phyloP scores from a whole-genome alignment of 2,888 invertebrate species.

The Tyria jacobaeae region DNA sequence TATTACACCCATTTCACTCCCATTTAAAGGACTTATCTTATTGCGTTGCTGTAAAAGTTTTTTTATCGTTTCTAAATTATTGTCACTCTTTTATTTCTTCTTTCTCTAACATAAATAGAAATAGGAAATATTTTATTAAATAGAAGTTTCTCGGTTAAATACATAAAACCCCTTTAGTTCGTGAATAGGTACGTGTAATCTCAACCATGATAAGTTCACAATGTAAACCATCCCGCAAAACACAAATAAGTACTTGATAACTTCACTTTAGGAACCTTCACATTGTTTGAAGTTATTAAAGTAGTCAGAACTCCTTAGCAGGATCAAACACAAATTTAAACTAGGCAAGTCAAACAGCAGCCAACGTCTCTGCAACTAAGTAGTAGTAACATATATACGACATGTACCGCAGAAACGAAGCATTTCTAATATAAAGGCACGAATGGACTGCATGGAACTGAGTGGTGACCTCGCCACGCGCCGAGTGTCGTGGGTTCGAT shows the following conservation, averaged over 20 bases:
- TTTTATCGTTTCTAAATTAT: not conserved
- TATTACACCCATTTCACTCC: slow-evolving; percentile 21
- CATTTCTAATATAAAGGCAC: not conserved
- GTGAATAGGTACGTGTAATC: not conserved
- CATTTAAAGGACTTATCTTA: not conserved
- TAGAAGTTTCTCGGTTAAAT: not conserved
- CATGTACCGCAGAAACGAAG: not conserved
- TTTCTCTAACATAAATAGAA: not conserved
- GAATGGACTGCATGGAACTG: no score
- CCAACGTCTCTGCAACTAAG: not conserved
- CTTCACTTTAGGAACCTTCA: not conserved
- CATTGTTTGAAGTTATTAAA: not conserved
- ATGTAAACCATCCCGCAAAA: not conserved
- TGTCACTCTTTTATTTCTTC: not conserved
- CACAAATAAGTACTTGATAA: slow-evolving; percentile 2
- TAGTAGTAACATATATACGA: not conserved
- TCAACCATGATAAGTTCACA: not conserved
- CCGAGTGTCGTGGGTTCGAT: no score
- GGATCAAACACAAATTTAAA: not conserved
- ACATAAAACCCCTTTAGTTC: not conserved
- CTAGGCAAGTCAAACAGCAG: not conserved
- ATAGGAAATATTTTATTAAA: not conserved
- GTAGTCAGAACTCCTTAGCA: not conserved
- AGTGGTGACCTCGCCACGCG: no score
- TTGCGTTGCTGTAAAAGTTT: not conserved